Percentiles rank a stretch among this genome's conserved stretches.
Conservation (phyloP, 2,797 vertebrate species). For the Alectoris magna region DNA sequence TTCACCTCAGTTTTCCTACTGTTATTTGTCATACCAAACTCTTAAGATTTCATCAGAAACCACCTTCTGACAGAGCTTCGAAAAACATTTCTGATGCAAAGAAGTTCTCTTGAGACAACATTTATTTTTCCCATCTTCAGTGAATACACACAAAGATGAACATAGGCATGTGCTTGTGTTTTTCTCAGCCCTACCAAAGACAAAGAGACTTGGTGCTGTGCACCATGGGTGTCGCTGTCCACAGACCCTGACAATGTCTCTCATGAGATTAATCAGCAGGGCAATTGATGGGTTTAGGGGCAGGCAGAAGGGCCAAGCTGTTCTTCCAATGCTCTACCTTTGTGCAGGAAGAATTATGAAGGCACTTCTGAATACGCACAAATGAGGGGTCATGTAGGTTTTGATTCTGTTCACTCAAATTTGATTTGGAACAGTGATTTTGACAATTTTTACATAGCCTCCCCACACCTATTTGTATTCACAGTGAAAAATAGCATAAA, state of each 20-base stretch:
- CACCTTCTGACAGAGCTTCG: not conserved
- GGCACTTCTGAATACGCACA: not conserved
- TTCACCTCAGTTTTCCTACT: slow-evolving; percentile 1
- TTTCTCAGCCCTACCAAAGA: not conserved
- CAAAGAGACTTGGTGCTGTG: not conserved
- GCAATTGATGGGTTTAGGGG: not conserved
- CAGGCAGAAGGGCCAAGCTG: not conserved
- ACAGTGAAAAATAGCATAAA: not conserved
- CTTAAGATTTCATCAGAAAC: not conserved
- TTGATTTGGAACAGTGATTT: not conserved
- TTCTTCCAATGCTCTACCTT: not conserved
- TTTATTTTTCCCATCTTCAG: not conserved
- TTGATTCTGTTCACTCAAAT: not conserved
- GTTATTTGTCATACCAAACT: not conserved
- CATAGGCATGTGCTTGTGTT: fast-evolving
- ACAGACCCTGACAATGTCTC: not conserved
- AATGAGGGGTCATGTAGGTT: not conserved
- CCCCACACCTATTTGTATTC: not conserved
- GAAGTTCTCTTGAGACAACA: not conserved
- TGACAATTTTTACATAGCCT: not conserved
- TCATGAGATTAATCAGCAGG: not conserved
- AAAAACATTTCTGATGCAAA: not conserved
- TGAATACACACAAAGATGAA: not conserved
- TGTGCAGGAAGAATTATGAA: not conserved
- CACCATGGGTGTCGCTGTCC: not conserved